These are phyloP conservation scores for Ophioninae sp. DNA, from an alignment of 2,888 invertebrate species.

Conservation along the genomic window DNA sequence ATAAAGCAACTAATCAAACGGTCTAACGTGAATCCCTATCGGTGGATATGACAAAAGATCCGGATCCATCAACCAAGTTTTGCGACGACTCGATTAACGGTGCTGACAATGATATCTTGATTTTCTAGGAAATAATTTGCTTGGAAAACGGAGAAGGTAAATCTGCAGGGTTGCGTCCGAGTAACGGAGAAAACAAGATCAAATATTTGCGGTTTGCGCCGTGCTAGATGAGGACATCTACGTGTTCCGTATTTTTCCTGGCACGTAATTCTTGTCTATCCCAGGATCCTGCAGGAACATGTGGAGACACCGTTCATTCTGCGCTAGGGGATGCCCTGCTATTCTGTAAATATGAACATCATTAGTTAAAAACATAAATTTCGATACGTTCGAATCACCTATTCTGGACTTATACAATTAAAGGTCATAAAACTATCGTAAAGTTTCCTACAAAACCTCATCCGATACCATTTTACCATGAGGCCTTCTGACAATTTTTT, in stretches of 20 bases:
- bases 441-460: no score
- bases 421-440: no score
- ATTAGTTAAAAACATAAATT: not conserved
- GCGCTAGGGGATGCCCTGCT: constrained; percentile 98
- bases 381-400: not conserved
- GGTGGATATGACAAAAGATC: constrained; percentile 27
- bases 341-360: constrained; percentile 84
- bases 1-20: constrained; percentile 25
- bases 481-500: no score
- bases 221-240: constrained; percentile 80
- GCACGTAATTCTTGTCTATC: constrained; percentile 99
- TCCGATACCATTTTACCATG: no score
- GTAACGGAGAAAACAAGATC: constrained; percentile 42
- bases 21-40: constrained; percentile 25
- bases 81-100: not conserved
- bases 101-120: constrained; percentile 6
- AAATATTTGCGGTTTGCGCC: constrained; percentile 41
- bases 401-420: no score
- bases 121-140: constrained; percentile 33
- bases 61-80: constrained; percentile 25
- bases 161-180: constrained; percentile 36
- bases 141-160: constrained; percentile 51
- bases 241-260: constrained; percentile 99
- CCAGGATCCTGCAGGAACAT: constrained; percentile 99
- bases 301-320: constrained; percentile 99